These are phyloP conservation scores for Calephelis virginiensis DNA, from an alignment of 1,140 invertebrate genomes.

Conservation along the genomic window DNA sequence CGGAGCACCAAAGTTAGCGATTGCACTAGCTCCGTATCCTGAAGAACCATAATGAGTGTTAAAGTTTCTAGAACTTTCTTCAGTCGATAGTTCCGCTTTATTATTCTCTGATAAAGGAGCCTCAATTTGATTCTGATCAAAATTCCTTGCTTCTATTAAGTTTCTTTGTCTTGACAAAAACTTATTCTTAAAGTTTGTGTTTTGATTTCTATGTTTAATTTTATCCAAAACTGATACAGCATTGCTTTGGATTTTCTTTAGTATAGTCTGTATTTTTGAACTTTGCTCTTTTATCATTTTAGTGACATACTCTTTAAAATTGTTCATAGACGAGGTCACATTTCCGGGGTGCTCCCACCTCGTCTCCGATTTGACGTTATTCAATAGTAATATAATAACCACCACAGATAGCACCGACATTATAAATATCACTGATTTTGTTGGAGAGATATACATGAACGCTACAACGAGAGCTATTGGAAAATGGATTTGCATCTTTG, in stretches of 20 bases:
- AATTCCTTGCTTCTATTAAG: slow-evolving; percentile 13
- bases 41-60: slow-evolving; percentile 48
- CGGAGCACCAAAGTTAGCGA: slow-evolving; percentile 41
- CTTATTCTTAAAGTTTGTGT: slow-evolving; percentile 27
- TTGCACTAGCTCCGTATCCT: slow-evolving; percentile 51
- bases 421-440: slow-evolving; percentile 37
- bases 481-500: slow-evolving; percentile 40
- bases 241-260: slow-evolving; percentile 62
- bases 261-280: slow-evolving; percentile 49
- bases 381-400: slow-evolving; percentile 50
- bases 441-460: slow-evolving; percentile 50
- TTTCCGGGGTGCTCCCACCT: slow-evolving; percentile 35
- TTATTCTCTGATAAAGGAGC: slow-evolving; percentile 39
- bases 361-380: slow-evolving; percentile 47
- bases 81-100: slow-evolving; percentile 28
- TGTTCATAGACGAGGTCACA: slow-evolving; percentile 41
- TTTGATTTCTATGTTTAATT: slow-evolving; percentile 47
- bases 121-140: slow-evolving; percentile 43
- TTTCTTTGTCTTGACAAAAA: slow-evolving; percentile 21
- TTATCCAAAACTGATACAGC: slow-evolving; percentile 55
- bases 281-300: slow-evolving; percentile 64
- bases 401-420: slow-evolving; percentile 67
- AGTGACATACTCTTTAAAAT: slow-evolving; percentile 56
- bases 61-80: slow-evolving; percentile 48
- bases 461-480: slow-evolving; percentile 26